A percentile compares a stretch with the other conserved stretches of the same genome.
Evolutionary conservation across 2,888 invertebrate species (phyloP).

Genomic region (Pristionchus arcanus): DNA sequence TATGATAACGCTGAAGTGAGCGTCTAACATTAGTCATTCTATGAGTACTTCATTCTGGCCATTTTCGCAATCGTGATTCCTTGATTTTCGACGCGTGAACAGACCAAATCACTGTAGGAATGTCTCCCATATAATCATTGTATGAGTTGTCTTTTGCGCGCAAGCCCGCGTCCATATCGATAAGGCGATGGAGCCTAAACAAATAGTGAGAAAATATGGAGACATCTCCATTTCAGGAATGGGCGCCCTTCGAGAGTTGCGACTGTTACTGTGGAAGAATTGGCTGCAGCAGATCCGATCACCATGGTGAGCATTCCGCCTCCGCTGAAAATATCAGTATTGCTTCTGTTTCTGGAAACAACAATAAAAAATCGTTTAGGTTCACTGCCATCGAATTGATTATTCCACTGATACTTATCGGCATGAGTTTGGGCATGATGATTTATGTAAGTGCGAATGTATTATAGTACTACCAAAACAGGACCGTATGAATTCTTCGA

Average conservation of each 20-base stretch:
- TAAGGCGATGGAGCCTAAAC: background rate
- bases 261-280: slow-evolving; percentile 76
- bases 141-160: background rate
- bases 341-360: background rate
- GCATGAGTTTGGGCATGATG: slow-evolving; percentile 71
- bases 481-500: too few relatives aligned
- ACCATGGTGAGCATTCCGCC: slow-evolving; percentile 53
- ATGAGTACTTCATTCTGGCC: background rate
- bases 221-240: slow-evolving; percentile 56
- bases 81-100: background rate
- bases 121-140: background rate
- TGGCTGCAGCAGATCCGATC: slow-evolving; percentile 67
- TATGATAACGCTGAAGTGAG: background rate
- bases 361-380: slow-evolving; percentile 41
- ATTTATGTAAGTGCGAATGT: slow-evolving; percentile 66
- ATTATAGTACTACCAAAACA: too few relatives aligned
- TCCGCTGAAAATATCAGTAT: background rate
- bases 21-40: background rate
- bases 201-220: background rate
- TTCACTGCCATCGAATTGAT: slow-evolving; percentile 73
- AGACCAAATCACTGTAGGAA: background rate
- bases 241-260: slow-evolving; percentile 72
- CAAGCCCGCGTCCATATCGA: background rate
- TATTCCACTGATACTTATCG: slow-evolving; percentile 72
- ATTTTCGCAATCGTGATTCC: background rate